Percentiles rank a stretch among this genome's conserved stretches.
phyloP scores from a whole-genome alignment of 2,888 invertebrate genomes.

The Zygaena filipendulae region DNA sequence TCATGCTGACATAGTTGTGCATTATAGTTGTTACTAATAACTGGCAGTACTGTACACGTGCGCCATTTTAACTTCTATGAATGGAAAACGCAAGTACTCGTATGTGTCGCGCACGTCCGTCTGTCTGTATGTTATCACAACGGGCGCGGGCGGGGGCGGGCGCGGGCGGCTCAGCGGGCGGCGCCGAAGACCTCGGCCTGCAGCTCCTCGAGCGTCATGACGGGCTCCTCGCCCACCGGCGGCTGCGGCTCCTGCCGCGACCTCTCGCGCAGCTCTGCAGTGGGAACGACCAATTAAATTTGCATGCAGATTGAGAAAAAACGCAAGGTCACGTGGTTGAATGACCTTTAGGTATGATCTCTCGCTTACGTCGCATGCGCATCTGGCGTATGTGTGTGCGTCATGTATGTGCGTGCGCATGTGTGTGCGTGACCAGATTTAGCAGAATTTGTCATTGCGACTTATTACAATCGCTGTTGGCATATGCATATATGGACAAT shows the following conservation, averaged over 20 bases:
- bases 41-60: too few species aligned
- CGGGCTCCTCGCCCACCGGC: constrained; percentile 44
- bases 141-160: constrained; percentile 6
- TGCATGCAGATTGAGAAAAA: constrained; percentile 4
- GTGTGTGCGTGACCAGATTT: not conserved
- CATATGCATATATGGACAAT: too few species aligned
- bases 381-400: not conserved
- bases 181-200: constrained; percentile 34
- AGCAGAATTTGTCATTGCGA: constrained; percentile 21
- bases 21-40: too few species aligned
- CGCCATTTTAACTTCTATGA: not conserved
- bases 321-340: too few species aligned
- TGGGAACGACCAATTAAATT: too few species aligned
- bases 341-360: too few species aligned
- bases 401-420: not conserved
- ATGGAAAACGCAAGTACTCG: not conserved
- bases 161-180: constrained; percentile 27
- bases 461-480: too few species aligned
- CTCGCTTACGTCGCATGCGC: too few species aligned
- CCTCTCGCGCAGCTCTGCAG: constrained; percentile 52
- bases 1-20: too few species aligned
- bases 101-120: too few species aligned
- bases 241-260: constrained; percentile 51
- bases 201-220: constrained; percentile 41
- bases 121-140: too few species aligned